These are phyloP conservation scores for Sebastes taczanowskii DNA, from an alignment of 2,797 vertebrate genomes.

Conservation along the genomic window DNA sequence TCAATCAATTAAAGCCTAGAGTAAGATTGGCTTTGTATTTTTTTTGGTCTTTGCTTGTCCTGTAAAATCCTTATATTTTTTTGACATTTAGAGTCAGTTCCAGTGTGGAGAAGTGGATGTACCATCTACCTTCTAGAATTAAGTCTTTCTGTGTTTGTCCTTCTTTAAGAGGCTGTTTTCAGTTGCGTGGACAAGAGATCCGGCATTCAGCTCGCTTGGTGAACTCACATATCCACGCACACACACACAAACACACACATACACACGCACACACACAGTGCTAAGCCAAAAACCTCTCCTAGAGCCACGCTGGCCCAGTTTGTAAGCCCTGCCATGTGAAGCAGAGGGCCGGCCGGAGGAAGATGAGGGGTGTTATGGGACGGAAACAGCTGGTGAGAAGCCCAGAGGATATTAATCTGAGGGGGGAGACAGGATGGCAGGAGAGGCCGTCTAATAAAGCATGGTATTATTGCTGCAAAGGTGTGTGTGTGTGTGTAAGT, in stretches of 20 bases:
- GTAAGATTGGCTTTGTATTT: neutral
- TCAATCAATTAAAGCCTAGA: neutral
- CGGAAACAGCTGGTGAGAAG: constrained; percentile 80
- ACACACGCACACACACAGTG: neutral
- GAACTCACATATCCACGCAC: constrained; percentile 12
- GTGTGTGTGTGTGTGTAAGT: constrained; percentile 42
- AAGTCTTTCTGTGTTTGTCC: neutral
- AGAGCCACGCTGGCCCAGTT: constrained; percentile 40
- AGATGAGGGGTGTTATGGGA: constrained; percentile 78
- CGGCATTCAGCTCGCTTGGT: neutral
- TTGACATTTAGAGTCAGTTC: neutral
- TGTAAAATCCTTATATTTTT: neutral
- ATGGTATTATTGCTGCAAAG: constrained; percentile 74
- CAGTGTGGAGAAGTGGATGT: neutral
- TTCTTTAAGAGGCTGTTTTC: constrained; percentile 25
- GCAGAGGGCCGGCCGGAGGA: constrained; percentile 53
- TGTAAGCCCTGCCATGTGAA: constrained; percentile 57
- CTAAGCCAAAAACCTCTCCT: constrained; percentile 18
- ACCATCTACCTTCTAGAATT: neutral
- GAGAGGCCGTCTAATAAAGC: constrained; percentile 74
- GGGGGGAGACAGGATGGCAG: constrained; percentile 78
- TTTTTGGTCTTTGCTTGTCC: neutral
- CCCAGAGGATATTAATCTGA: constrained; percentile 79
- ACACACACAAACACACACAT: constrained; percentile 23
- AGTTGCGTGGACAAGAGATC: neutral